These are phyloP conservation scores for Leptobrachium leishanense DNA, from an alignment of 2,113 vertebrate genomes.

Conservation along the genomic window DNA sequence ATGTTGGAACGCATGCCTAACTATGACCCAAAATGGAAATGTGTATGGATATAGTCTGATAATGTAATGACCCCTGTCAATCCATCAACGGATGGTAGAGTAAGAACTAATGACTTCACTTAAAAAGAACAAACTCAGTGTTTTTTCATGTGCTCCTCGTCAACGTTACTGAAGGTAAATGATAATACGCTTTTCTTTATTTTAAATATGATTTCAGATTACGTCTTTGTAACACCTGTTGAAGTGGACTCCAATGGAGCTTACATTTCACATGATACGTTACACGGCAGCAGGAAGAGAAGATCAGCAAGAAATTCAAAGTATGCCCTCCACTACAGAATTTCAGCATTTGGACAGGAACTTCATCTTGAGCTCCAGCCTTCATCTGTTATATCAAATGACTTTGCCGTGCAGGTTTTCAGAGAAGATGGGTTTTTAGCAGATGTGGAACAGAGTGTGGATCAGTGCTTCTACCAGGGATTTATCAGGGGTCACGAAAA, in stretches of 20 bases:
- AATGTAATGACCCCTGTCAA: no score
- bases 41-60: no score
- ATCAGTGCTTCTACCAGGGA: slow-evolving; percentile 92
- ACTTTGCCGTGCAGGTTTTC: slow-evolving; percentile 85
- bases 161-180: no score
- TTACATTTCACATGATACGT: slow-evolving; percentile 83
- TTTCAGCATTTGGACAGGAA: slow-evolving; percentile 90
- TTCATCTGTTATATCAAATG: slow-evolving; percentile 78
- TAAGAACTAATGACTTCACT: no score
- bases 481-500: slow-evolving; percentile 83
- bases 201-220: slow-evolving; percentile 72
- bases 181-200: no score
- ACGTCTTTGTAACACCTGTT: slow-evolving; percentile 87
- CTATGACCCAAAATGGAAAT: no score
- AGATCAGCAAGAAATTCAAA: slow-evolving; percentile 69
- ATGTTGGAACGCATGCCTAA: no score
- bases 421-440: slow-evolving; percentile 73
- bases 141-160: no score
- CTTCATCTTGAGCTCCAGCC: slow-evolving; percentile 86
- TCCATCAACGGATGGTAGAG: no score
- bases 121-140: no score
- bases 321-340: slow-evolving; percentile 81
- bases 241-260: slow-evolving; percentile 84
- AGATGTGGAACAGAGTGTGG: slow-evolving; percentile 63
- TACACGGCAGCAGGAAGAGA: slow-evolving; percentile 73